Evolutionary conservation across 2,888 invertebrate genomes (phyloP).

Genomic region (Caenorhabditis auriculariae): DNA sequence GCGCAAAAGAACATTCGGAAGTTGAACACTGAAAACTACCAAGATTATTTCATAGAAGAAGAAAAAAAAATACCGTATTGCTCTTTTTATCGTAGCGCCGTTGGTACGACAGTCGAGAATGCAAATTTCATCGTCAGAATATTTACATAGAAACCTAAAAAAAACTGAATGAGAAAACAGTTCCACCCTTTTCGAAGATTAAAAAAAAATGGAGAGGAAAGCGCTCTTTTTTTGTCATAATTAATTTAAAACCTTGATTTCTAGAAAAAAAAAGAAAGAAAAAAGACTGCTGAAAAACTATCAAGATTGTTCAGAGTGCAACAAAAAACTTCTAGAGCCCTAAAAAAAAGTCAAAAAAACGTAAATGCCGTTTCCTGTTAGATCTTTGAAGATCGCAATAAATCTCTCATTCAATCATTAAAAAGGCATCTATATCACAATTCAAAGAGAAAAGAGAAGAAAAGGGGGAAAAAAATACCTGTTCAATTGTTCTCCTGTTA

Average conservation of each 20-base stretch:
- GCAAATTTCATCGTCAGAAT: conserved; percentile 2
- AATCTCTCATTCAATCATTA: too few species aligned
- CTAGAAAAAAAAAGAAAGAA: too few species aligned
- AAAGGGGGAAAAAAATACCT: too few species aligned
- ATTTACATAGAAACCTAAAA: neutral
- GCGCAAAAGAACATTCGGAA: conserved; percentile 73
- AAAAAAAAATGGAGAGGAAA: conserved; percentile 8
- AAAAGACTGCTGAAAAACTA: too few species aligned
- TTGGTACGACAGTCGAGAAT: conserved; percentile 37
- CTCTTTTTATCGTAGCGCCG: conserved; percentile 31
- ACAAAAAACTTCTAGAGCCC: too few species aligned
- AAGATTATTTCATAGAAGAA: neutral
- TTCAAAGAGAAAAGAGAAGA: too few species aligned
- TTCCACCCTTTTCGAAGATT: conserved; percentile 2
- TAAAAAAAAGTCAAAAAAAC: too few species aligned
- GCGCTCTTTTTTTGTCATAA: neutral
- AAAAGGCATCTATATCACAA: too few species aligned
- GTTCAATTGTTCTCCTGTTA: conserved; percentile 23
- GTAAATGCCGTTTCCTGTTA: too few species aligned
- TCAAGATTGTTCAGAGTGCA: too few species aligned
- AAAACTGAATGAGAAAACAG: neutral
- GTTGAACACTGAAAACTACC: conserved; percentile 69
- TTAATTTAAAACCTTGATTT: too few species aligned
- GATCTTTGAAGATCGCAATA: too few species aligned
- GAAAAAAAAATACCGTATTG: conserved; percentile 22